A percentile compares a stretch with the other conserved stretches of the same genome.
Evolutionary conservation across 2,797 vertebrate species (phyloP).

Genomic region (Rallus crepitans): DNA sequence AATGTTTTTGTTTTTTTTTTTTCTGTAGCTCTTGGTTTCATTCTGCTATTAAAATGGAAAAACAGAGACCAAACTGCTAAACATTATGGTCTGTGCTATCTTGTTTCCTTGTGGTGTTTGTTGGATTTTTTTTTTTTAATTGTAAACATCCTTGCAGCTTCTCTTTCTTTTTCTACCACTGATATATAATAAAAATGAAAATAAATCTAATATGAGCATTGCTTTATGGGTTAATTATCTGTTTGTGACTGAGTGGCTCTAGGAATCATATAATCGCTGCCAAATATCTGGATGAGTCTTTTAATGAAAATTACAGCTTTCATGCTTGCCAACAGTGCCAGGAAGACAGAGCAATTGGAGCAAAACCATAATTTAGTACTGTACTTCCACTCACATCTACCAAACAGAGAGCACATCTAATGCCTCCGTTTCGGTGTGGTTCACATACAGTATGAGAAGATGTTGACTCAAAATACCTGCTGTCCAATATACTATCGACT

Average conservation of each 20-base stretch:
- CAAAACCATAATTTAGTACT: conserved; percentile 49
- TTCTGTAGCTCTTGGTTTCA: neutral
- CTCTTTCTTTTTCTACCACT: neutral
- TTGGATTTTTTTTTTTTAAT: neutral
- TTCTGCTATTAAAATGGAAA: neutral
- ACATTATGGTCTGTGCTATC: neutral
- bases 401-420: neutral
- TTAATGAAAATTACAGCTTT: conserved; percentile 77
- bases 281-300: conserved; percentile 67
- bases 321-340: conserved; percentile 34
- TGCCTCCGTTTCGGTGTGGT: neutral
- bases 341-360: neutral
- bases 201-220: conserved; percentile 17
- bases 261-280: conserved; percentile 44
- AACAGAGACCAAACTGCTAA: neutral
- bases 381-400: conserved; percentile 1
- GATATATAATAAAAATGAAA: conserved; percentile 26
- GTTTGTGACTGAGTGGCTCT: conserved; percentile 51
- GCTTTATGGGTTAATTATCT: conserved; percentile 66
- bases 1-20: neutral
- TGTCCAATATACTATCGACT: neutral
- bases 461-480: neutral
- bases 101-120: neutral
- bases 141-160: neutral
- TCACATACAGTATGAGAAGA: neutral